Evolutionary conservation across 2,888 invertebrate genomes (phyloP), one percentile per base, ranked within the genome.

Genomic region (Scelioninae gen. 2): DNA sequence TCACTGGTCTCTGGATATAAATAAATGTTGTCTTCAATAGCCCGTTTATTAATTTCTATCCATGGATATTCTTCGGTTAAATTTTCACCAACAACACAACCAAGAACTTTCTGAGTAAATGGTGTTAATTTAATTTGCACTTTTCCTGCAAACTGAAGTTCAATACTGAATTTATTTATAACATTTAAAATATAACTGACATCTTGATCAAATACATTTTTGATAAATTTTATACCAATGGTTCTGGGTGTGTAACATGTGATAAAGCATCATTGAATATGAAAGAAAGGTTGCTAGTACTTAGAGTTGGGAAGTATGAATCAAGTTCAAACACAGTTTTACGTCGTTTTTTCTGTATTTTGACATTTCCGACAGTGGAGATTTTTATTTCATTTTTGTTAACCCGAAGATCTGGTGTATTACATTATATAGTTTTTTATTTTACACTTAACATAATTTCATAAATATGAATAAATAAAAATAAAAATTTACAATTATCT

Each of bases 21-120:
- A 1, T 91, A 90, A 48, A 94, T 87, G 57, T 89, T 87, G 78
- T 93, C 92, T 52, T 90, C 87, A 1, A 94, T 86, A 43, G 89
- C 86, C 28, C 89, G 88, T 82, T 90, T 93, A 15, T 86, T 87
- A 0, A 93, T 86, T 70, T 87, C 88, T 72, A 91, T 91, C 93
- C 93, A 94, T 0, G 94, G 93, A 79, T 89, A 90, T 82, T 94
- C 93, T 13, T 91, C 89, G 0, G 90, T 92, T 0, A 94, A 89
- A 80, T 93, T 89, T 33, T 89, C 87, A 0, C 93, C 94, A 39
- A 93, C 89, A 1, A 90, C 88, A 76, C 92, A 88, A 71, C 91
- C 91, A 9, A 93, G 83, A 55, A 88, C 88, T 74, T 88, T 86
- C 80, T 92, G 92, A 10, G 90, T 90, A 75, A 89, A 85, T 76